Conservation (phyloP, 2,113 vertebrate species). For the Ceyx melanurus region DNA sequence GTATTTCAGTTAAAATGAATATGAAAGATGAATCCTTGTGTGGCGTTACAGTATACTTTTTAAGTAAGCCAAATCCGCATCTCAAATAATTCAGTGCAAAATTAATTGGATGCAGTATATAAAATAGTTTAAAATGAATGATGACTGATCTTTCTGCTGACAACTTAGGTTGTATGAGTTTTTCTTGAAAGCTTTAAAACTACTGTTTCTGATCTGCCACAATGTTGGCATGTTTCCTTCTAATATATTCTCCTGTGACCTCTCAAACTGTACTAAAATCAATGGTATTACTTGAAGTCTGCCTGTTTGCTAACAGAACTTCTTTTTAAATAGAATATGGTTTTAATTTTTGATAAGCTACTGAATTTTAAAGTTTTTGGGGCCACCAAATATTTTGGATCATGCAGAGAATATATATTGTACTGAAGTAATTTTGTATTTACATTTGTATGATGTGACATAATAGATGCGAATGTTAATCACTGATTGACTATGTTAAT, state of each 20-base stretch:
- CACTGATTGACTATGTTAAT: conserved; percentile 97
- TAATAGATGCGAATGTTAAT: conserved; percentile 96
- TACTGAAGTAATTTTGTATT: conserved; percentile 99
- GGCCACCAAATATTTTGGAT: conserved; percentile 99
- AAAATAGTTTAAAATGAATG: conserved; percentile 63
- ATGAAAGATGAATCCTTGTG: not conserved
- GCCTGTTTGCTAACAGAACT: conserved; percentile 88
- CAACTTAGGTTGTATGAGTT: conserved; percentile 84
- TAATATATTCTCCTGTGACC: conserved; percentile 82
- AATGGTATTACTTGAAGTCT: conserved; percentile 85
- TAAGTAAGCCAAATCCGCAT: conserved; percentile 32
- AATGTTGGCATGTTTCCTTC: conserved; percentile 85
- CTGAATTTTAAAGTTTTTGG: conserved; percentile 95
- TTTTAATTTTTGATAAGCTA: conserved; percentile 95
- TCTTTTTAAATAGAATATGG: conserved; percentile 90
- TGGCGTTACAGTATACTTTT: conserved; percentile 1
- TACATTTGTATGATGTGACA: conserved; percentile 98
- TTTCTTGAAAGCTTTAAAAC: conserved; percentile 84
- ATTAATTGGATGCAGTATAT: conserved; percentile 63
- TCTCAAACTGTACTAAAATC: conserved; percentile 84
- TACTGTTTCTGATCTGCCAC: conserved; percentile 83
- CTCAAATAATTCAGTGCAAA: conserved; percentile 49
- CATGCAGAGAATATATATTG: conserved; percentile 99
- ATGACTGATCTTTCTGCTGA: conserved; percentile 80
- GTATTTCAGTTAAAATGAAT: conserved; percentile 55